Conservation (phyloP, 2,797 vertebrate species). For the Lophotriccus pileatus region DNA sequence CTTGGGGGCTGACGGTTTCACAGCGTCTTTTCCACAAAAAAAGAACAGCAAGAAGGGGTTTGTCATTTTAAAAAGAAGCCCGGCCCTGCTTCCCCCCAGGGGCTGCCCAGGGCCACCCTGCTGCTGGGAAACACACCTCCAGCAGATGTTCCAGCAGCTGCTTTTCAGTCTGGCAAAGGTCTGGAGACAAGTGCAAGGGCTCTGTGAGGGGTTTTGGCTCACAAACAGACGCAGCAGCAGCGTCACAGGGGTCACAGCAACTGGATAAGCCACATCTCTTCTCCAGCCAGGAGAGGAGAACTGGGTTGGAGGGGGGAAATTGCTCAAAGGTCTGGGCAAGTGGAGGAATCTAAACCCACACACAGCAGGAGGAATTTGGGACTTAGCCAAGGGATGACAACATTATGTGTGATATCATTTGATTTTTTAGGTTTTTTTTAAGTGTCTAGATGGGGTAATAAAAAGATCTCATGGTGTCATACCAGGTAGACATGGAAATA, state of each 20-base stretch:
- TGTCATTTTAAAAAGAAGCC: not conserved
- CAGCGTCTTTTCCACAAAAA: not conserved
- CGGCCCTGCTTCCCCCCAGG: not conserved
- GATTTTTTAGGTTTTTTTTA: not conserved
- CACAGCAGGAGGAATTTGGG: not conserved
- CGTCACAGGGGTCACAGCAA: not conserved
- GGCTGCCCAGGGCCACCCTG: not conserved
- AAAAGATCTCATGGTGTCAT: not conserved
- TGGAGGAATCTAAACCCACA: not conserved
- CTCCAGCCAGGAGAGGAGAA: not conserved
- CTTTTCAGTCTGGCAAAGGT: not conserved
- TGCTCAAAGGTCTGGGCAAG: not conserved
- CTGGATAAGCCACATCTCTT: not conserved
- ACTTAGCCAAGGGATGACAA: not conserved
- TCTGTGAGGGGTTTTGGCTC: not conserved
- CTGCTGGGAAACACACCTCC: not conserved
- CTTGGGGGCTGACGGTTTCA: not conserved
- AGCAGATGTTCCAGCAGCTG: conserved; percentile 17
- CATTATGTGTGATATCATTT: not conserved
- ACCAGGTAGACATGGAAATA: not conserved
- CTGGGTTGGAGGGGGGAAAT: not conserved
- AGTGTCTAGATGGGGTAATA: not conserved
- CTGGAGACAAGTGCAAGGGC: not conserved
- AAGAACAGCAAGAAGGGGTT: not conserved
- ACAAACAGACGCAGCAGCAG: not conserved